phyloP scores from a whole-genome alignment of 2,113 vertebrate species.

The Microcebus murinus region DNA sequence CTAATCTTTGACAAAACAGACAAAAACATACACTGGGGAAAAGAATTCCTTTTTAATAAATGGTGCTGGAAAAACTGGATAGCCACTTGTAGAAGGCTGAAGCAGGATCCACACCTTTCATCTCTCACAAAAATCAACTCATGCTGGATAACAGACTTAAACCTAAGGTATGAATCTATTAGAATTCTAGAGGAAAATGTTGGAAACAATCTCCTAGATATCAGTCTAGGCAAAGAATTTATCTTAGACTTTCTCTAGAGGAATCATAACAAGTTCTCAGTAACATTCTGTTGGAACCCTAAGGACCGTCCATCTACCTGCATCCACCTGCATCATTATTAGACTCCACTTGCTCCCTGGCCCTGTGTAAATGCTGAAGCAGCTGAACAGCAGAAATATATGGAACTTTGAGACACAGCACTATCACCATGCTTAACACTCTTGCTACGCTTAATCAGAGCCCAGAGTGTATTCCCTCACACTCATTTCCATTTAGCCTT shows the following conservation, averaged over 20 bases:
- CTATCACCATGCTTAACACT: not conserved
- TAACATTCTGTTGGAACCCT: not conserved
- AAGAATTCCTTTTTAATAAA: too few species aligned
- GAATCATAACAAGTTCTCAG: not conserved
- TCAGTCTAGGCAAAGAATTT: too few species aligned
- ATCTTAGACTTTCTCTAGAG: not conserved
- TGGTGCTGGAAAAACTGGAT: too few species aligned
- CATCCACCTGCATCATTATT: not conserved
- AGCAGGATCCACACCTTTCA: too few species aligned
- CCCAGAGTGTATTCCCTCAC: not conserved
- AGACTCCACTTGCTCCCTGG: not conserved
- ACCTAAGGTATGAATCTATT: too few species aligned
- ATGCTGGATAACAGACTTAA: too few species aligned
- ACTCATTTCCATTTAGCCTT: not conserved
- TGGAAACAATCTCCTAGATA: too few species aligned
- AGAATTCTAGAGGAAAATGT: too few species aligned
- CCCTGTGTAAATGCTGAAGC: not conserved
- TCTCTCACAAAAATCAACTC: too few species aligned
- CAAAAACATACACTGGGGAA: too few species aligned
- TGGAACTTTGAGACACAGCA: not conserved
- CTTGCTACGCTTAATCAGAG: not conserved
- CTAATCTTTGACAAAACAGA: too few species aligned
- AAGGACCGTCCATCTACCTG: not conserved
- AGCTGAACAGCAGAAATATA: not conserved
- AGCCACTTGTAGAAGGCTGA: too few species aligned